phyloP scores from a whole-genome alignment of 2,888 invertebrate species.

The Rhopalosiphum nymphaeae region DNA sequence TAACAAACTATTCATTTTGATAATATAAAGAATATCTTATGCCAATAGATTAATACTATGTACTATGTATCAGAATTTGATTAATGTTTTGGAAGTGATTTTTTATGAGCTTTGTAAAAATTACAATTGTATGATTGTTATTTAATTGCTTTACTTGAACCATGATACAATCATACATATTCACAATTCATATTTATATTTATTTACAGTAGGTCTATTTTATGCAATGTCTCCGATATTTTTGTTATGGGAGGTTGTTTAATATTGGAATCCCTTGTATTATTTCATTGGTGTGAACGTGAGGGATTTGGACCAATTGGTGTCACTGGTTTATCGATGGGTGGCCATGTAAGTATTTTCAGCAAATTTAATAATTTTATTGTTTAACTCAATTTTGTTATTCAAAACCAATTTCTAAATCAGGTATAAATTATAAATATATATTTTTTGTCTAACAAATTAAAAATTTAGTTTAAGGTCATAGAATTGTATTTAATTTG shows the following conservation, averaged over 20 bases:
- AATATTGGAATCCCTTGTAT: slow-evolving; percentile 90
- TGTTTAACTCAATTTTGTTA: neutral
- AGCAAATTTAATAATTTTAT: neutral
- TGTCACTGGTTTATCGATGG: slow-evolving; percentile 96
- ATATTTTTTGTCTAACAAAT: neutral
- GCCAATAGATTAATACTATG: no score
- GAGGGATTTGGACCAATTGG: slow-evolving; percentile 94
- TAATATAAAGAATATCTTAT: no score
- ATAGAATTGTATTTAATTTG: neutral
- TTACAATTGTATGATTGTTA: neutral
- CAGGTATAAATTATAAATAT: neutral
- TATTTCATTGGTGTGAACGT: slow-evolving; percentile 94
- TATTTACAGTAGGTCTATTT: slow-evolving; percentile 82
- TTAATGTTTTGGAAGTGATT: neutral
- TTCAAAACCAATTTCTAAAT: neutral
- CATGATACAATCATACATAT: neutral
- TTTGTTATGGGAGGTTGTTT: slow-evolving; percentile 99
- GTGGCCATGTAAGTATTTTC: slow-evolving; percentile 87
- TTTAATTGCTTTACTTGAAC: neutral
- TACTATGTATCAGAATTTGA: no score
- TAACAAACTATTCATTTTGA: no score
- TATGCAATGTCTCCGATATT: slow-evolving; percentile 96
- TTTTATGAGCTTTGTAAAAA: neutral
- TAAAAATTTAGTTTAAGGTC: neutral
- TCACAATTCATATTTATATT: neutral